Evolutionary conservation across 2,888 invertebrate genomes (phyloP), one percentile per base, ranked within the genome.

Genomic region (Xanthia icteritia): DNA sequence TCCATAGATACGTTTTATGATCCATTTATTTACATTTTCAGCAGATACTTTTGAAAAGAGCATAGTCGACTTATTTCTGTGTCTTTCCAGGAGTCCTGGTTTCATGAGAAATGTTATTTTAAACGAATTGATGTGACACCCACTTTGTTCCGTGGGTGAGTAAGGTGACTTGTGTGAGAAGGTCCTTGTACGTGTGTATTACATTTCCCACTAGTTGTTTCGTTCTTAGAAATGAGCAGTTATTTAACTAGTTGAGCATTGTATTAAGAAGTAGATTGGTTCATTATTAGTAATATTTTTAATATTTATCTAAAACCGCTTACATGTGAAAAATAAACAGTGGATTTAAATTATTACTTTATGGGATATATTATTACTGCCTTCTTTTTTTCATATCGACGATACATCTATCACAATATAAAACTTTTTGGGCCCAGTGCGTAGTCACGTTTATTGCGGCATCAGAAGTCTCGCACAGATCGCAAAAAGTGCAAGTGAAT

Each of bases 71-170:
- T 48, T 54, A 54, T 65, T 79, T 48, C 15, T n/a, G n/a, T 23
- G 5, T 48, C 2, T 36, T 9, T n/a, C 15, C 13, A 20, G 5
- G n/a, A 58, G 5, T 42, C 0, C 9, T 60, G 11, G 58, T 65
- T 78, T 75, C n/a, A 27, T 20, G 11, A 27, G 31, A 76, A 64
- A 63, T 67, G 2, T 79, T 81, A n/a, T 54, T 67, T 56, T 61
- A 5, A 48, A 63, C 20, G 39, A 61, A 36, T n/a, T 67, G 15
- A 20, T 74, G 39, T 67, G 17, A 75, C 66, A 51, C 48, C 67
- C 36, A 75, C 67, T 51, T 64, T 76, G 11, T 48, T 13, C 15
- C 17, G 56, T 36, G 15, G 23, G 27, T 27, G 39, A 27, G 9
- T 2, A 31, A 58, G n/a, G 42, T n/a, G 39, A n/a, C 9, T 54